A percentile compares a stretch with the other conserved stretches of the same genome.
phyloP scores from a whole-genome alignment of 1,140 invertebrate genomes.

The Rhynchophorus ferrugineus region DNA sequence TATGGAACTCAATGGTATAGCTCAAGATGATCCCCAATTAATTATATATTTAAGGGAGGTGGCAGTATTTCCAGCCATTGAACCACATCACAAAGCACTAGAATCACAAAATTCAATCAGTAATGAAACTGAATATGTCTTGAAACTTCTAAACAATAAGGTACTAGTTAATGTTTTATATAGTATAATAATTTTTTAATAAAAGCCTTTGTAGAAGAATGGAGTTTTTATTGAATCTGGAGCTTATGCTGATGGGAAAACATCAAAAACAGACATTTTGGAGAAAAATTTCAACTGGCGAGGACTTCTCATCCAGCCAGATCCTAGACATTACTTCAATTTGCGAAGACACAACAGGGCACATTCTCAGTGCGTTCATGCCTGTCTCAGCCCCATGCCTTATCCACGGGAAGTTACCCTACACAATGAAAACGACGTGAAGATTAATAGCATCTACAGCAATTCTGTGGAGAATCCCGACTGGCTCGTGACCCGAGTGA shows the following conservation, averaged over 20 bases:
- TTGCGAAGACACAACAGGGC: conserved; percentile 46
- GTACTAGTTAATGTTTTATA: conserved; percentile 23
- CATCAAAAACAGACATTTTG: conserved; percentile 58
- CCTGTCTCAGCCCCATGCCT: conserved; percentile 63
- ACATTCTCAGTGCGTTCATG: conserved; percentile 56
- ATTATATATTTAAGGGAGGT: conserved; percentile 63
- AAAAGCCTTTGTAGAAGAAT: conserved; percentile 40
- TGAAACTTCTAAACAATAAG: conserved; percentile 41
- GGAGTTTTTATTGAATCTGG: conserved; percentile 57
- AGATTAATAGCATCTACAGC: conserved; percentile 39
- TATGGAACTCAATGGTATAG: conserved; percentile 59
- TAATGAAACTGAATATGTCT: conserved; percentile 35
- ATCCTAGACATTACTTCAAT: conserved; percentile 60
- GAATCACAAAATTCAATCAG: conserved; percentile 29
- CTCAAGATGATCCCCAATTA: conserved; percentile 63
- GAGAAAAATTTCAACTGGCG: conserved; percentile 64
- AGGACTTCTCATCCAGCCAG: conserved; percentile 66
- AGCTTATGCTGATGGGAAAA: conserved; percentile 46
- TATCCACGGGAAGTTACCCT: conserved; percentile 66
- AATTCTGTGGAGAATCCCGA: conserved; percentile 46
- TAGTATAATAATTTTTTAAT: not conserved
- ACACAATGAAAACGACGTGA: conserved; percentile 51
- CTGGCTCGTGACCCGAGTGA: conserved; percentile 54
- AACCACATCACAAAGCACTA: conserved; percentile 38
- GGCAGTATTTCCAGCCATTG: conserved; percentile 44